phyloP scores from a whole-genome alignment of 2,113 vertebrate species.

The Hippocampus guttulatus region DNA sequence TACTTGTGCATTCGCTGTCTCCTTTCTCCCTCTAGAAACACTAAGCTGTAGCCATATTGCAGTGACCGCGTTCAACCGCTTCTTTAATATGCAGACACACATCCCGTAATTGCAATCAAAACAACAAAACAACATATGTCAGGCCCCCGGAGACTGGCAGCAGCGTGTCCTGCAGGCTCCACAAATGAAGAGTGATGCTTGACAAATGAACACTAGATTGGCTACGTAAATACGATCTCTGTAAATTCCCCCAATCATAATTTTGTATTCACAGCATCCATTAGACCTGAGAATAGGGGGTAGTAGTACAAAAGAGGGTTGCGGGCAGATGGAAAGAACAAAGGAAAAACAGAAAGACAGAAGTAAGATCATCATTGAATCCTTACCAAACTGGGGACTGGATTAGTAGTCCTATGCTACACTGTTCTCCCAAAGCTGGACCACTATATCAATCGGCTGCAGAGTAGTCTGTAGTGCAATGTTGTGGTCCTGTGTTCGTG shows the following conservation, averaged over 20 bases:
- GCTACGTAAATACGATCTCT: constrained; percentile 59
- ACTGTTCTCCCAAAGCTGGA: too few species aligned
- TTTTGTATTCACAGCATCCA: constrained; percentile 34
- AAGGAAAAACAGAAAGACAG: not conserved
- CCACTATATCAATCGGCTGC: too few species aligned
- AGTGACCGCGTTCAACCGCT: constrained; percentile 51
- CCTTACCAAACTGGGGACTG: not conserved
- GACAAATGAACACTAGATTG: constrained; percentile 73
- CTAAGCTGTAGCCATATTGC: constrained; percentile 49
- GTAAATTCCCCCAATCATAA: not conserved
- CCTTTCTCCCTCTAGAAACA: constrained; percentile 5
- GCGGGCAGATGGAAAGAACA: not conserved
- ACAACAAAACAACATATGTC: constrained; percentile 73
- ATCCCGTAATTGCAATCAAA: constrained; percentile 71
- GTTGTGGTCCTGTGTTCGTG: too few species aligned
- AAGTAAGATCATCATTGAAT: not conserved
- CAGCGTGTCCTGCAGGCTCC: constrained; percentile 57
- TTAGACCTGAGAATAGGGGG: constrained; percentile 25
- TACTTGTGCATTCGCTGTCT: not conserved
- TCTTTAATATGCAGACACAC: constrained; percentile 65
- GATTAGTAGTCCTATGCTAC: too few species aligned
- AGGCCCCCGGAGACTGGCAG: constrained; percentile 58
- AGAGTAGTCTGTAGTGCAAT: too few species aligned
- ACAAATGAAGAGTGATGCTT: constrained; percentile 72
- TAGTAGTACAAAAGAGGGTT: not conserved